A percentile compares a stretch with the other conserved stretches of the same genome.
Evolutionary conservation across 2,113 vertebrate genomes (phyloP).

Genomic region (Oncorhynchus mykiss): DNA sequence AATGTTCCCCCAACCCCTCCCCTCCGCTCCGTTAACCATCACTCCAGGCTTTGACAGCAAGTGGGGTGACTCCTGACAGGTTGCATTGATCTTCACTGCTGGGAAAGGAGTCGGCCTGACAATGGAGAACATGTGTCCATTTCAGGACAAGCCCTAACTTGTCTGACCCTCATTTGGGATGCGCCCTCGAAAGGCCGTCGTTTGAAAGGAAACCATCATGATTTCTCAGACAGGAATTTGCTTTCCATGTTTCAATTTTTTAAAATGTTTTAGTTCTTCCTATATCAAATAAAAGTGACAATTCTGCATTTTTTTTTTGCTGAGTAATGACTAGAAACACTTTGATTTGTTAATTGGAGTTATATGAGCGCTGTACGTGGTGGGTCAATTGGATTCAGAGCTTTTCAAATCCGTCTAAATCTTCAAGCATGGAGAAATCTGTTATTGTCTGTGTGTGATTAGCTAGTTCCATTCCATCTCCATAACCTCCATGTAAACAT

Average conservation of each 20-base stretch:
- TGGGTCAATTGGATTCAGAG: constrained; percentile 22
- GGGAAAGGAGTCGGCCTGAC: constrained; percentile 49
- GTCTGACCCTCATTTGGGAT: constrained; percentile 62
- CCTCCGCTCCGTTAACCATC: constrained; percentile 46
- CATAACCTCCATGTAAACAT: constrained; percentile 61
- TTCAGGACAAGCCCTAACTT: constrained; percentile 71
- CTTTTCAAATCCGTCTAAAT: constrained; percentile 42
- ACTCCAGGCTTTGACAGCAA: constrained; percentile 68
- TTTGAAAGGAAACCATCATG: constrained; percentile 23
- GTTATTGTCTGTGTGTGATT: constrained; percentile 68
- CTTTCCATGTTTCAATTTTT: constrained; percentile 11
- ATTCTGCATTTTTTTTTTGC: constrained; percentile 29
- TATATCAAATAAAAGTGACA: constrained; percentile 16
- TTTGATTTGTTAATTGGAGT: constrained; percentile 1
- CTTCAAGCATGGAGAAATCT: constrained; percentile 43
- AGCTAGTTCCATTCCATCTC: constrained; percentile 49
- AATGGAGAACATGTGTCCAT: constrained; percentile 75
- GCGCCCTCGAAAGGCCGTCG: constrained; percentile 42
- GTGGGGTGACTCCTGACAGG: constrained; percentile 70
- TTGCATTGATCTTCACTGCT: too few species aligned
- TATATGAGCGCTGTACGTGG: background rate
- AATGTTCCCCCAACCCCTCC: constrained; percentile 24
- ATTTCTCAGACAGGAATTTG: constrained; percentile 34
- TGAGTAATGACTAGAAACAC: constrained; percentile 46
- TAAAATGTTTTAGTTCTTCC: too few species aligned